Evolutionary conservation across 2,888 invertebrate genomes (phyloP).

Genomic region (Notodonta dromedarius): DNA sequence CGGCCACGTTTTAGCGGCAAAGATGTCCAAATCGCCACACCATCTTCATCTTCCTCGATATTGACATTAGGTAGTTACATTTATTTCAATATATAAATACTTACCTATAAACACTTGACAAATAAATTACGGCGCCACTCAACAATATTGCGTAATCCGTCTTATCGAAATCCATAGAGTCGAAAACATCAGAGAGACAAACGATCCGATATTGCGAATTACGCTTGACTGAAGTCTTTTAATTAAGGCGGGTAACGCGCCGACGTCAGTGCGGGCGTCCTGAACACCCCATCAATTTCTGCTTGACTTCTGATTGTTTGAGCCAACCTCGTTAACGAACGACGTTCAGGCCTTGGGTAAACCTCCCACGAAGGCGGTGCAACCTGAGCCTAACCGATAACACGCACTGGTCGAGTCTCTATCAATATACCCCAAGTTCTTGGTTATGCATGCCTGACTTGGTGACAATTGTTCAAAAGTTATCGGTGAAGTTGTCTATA

Average conservation of each 20-base stretch:
- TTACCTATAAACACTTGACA: background rate
- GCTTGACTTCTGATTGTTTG: conserved; percentile 75
- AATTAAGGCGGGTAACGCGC: conserved; percentile 66
- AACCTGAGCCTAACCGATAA: conserved; percentile 29
- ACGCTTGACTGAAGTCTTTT: conserved; percentile 80
- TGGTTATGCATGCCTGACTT: conserved; percentile 33
- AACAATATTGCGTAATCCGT: conserved; percentile 41
- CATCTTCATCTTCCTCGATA: no score
- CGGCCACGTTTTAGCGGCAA: no score
- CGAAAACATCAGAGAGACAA: conserved; percentile 57
- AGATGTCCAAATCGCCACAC: no score
- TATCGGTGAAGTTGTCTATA: background rate
- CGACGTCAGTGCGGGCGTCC: conserved; percentile 50
- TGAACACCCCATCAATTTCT: conserved; percentile 68
- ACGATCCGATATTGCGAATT: conserved; percentile 72
- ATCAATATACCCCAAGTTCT: conserved; percentile 22
- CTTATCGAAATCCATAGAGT: conserved; percentile 51
- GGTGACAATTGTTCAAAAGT: conserved; percentile 23
- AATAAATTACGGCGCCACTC: conserved; percentile 32
- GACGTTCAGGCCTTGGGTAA: conserved; percentile 25
- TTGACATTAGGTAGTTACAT: no score
- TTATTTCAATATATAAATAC: background rate
- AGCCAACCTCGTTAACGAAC: conserved; percentile 62
- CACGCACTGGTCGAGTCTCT: conserved; percentile 27
- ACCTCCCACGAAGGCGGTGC: conserved; percentile 24